Evolutionary conservation across 2,888 invertebrate genomes (phyloP).

Genomic region (Hypselothyrea guttata): DNA sequence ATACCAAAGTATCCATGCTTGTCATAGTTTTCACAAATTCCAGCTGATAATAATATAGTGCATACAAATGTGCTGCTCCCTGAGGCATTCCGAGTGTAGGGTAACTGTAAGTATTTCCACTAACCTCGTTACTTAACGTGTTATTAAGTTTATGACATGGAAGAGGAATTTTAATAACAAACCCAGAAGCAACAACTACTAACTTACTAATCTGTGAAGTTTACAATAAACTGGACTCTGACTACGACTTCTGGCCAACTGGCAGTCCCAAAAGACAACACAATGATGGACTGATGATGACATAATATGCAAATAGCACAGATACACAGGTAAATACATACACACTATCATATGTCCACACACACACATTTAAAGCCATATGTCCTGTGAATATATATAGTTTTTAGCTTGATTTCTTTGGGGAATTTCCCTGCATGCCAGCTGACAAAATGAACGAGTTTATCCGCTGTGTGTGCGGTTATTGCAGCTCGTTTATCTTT

Average conservation of each 20-base stretch:
- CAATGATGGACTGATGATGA: conserved; percentile 72
- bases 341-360: too few species aligned
- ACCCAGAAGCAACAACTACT: conserved; percentile 32
- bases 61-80: conserved; percentile 25
- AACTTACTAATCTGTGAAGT: conserved; percentile 66
- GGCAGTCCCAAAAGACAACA: conserved; percentile 64
- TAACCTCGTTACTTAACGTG: conserved; percentile 66
- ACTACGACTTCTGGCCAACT: conserved; percentile 43
- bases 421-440: conserved; percentile 70
- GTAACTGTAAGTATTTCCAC: conserved; percentile 56
- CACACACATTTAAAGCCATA: conserved; percentile 22
- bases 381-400: conserved; percentile 44
- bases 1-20: conserved; percentile 13
- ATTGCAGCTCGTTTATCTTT: conserved; percentile 58
- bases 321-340: conserved; percentile 21
- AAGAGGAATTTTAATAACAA: conserved; percentile 32
- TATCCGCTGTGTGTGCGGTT: conserved; percentile 8
- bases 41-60: conserved; percentile 4
- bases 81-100: conserved; percentile 33
- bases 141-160: conserved; percentile 57
- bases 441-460: conserved; percentile 58
- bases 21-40: conserved; percentile 3
- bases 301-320: conserved; percentile 77
- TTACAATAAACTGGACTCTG: conserved; percentile 49
- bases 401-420: conserved; percentile 81